Conservation (phyloP, 2,113 vertebrate genomes). For the Mesoclemmys tuberculata region DNA sequence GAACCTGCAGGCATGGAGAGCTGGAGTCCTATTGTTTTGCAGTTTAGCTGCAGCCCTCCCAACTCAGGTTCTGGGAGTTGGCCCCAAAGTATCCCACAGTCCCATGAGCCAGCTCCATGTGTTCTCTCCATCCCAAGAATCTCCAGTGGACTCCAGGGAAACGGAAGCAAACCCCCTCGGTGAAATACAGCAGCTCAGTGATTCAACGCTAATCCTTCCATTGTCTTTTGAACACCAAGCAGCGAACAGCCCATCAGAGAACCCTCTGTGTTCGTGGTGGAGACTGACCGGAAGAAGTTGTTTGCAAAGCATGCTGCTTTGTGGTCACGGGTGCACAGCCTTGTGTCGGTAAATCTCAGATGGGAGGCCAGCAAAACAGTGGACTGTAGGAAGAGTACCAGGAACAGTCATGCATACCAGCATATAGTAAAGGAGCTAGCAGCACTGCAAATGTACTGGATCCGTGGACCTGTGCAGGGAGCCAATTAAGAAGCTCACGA, state of each 20-base stretch:
- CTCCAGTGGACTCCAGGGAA: neutral
- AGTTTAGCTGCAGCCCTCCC: neutral
- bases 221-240: neutral
- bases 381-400: neutral
- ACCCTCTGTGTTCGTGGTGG: neutral
- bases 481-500: neutral
- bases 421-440: neutral
- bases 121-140: neutral
- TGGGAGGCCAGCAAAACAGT: neutral
- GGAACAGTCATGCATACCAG: no score
- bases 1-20: neutral
- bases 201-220: neutral
- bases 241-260: neutral
- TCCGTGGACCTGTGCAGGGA: neutral
- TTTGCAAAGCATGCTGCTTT: neutral
- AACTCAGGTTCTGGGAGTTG: no score
- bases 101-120: neutral
- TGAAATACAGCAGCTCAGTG: neutral
- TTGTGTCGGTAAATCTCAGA: neutral
- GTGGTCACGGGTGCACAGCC: neutral
- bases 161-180: neutral
- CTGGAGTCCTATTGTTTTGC: neutral
- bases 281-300: neutral
- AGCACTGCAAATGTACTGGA: neutral
- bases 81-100: no score